Conservation (phyloP, 2,113 vertebrate species). For the Sigmodon hispidus region DNA sequence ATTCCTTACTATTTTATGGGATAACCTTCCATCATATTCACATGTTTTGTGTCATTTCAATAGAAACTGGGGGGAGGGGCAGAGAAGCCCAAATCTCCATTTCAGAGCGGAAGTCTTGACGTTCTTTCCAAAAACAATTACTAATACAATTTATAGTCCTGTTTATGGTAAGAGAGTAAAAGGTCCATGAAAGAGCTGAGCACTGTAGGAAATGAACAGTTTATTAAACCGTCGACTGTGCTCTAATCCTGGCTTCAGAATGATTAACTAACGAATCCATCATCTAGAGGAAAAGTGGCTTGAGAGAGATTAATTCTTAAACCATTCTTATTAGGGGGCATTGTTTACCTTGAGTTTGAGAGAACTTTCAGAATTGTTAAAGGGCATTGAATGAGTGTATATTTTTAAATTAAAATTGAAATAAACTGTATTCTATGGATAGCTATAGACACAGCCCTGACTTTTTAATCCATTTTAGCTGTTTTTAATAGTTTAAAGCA, state of each 20-base stretch:
- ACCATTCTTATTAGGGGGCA: conserved; percentile 74
- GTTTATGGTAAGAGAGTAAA: conserved; percentile 71
- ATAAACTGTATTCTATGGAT: not conserved
- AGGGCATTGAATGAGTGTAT: not conserved
- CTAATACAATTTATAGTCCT: conserved; percentile 78
- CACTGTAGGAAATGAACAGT: conserved; percentile 75
- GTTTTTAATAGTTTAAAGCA: conserved; percentile 24
- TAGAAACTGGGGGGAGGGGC: not conserved
- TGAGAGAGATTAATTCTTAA: conserved; percentile 78
- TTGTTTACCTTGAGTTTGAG: conserved; percentile 70
- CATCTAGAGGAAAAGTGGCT: conserved; percentile 75
- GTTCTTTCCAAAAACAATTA: conserved; percentile 76
- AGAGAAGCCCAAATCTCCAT: conserved; percentile 10
- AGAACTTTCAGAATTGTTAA: conserved; percentile 67
- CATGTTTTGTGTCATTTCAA: conserved; percentile 30
- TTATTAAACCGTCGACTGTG: conserved; percentile 77
- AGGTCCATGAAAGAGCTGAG: conserved; percentile 63
- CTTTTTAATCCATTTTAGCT: conserved; percentile 39
- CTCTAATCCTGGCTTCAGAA: conserved; percentile 79
- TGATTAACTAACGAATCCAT: conserved; percentile 81
- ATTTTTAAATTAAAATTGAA: conserved; percentile 48
- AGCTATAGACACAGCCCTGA: not conserved
- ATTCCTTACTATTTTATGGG: not conserved
- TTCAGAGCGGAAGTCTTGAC: conserved; percentile 67
- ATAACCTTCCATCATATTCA: not conserved